These are phyloP conservation scores for Tachyglossus aculeatus DNA, from an alignment of 2,797 vertebrate genomes.

Conservation along the genomic window DNA sequence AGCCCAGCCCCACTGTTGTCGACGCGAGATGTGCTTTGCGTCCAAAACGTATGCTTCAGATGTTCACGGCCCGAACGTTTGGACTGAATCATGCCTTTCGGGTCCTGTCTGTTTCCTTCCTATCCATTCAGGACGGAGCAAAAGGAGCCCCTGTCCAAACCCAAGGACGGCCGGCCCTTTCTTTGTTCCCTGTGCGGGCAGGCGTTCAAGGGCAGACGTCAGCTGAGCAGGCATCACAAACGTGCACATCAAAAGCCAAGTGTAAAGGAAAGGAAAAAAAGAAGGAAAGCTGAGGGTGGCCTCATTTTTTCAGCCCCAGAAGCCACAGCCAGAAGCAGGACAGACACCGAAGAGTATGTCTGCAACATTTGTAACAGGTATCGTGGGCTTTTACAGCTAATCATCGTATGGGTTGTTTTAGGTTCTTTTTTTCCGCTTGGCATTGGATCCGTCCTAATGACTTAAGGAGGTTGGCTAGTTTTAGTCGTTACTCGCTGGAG, in stretches of 20 bases:
- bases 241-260: constrained; percentile 3
- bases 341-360: constrained; percentile 49
- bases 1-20: too few relatives aligned
- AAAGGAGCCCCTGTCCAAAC: constrained; percentile 20
- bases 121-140: constrained; percentile 14
- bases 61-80: too few relatives aligned
- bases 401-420: too few relatives aligned
- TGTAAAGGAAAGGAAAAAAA: constrained; percentile 25
- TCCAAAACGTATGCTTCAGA: too few relatives aligned
- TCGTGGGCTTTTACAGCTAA: not conserved
- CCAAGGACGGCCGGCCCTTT: not conserved
- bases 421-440: not conserved
- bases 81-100: too few relatives aligned
- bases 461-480: too few relatives aligned
- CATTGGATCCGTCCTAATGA: too few relatives aligned
- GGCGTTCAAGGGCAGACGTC: constrained; percentile 3
- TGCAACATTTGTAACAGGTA: constrained; percentile 73
- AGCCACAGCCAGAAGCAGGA: not conserved
- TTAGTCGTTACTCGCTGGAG: too few relatives aligned
- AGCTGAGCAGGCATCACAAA: constrained; percentile 1
- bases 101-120: too few relatives aligned
- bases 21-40: too few relatives aligned
- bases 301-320: not conserved
- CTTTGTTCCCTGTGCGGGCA: constrained; percentile 28
- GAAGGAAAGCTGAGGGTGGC: constrained; percentile 14